phyloP scores from a whole-genome alignment of 2,113 vertebrate species.

The Tetraodon nigroviridis region DNA sequence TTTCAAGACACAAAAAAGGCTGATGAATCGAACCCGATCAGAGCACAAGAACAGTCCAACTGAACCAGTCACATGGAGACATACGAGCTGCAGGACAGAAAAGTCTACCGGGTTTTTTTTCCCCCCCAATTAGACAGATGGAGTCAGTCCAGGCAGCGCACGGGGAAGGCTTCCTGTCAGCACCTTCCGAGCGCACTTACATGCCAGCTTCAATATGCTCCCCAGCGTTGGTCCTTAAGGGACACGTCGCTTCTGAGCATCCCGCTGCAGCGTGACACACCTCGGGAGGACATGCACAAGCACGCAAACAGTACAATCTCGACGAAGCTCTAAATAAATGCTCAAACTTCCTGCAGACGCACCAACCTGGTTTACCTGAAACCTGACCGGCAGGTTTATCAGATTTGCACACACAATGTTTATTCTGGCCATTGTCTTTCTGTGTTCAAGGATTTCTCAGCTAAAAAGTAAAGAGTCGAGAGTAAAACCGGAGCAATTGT shows the following conservation, averaged over 20 bases:
- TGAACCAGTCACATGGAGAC: conserved; percentile 8
- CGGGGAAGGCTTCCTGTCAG: conserved; percentile 34
- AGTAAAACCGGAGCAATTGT: too few species aligned
- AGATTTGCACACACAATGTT: too few species aligned
- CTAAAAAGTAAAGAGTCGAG: too few species aligned
- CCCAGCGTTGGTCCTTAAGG: conserved; percentile 24
- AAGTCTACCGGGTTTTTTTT: neutral
- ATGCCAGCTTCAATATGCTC: conserved; percentile 46
- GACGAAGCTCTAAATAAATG: neutral
- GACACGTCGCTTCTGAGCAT: conserved; percentile 25
- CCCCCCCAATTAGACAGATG: conserved; percentile 9
- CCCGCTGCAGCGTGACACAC: conserved; percentile 19
- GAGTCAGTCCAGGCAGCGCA: conserved; percentile 23
- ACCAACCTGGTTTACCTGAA: conserved; percentile 42
- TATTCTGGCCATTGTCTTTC: too few species aligned
- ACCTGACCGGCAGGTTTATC: conserved; percentile 27
- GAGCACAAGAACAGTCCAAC: neutral
- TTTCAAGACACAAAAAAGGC: conserved; percentile 7
- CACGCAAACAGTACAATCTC: neutral
- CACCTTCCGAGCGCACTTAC: conserved; percentile 27
- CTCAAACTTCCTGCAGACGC: conserved; percentile 42
- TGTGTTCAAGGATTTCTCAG: too few species aligned
- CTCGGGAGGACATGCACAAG: conserved; percentile 10
- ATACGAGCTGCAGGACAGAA: neutral
- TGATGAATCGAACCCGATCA: conserved; percentile 3